phyloP scores from a whole-genome alignment of 2,888 invertebrate species.

The Thymelicus acteon region DNA sequence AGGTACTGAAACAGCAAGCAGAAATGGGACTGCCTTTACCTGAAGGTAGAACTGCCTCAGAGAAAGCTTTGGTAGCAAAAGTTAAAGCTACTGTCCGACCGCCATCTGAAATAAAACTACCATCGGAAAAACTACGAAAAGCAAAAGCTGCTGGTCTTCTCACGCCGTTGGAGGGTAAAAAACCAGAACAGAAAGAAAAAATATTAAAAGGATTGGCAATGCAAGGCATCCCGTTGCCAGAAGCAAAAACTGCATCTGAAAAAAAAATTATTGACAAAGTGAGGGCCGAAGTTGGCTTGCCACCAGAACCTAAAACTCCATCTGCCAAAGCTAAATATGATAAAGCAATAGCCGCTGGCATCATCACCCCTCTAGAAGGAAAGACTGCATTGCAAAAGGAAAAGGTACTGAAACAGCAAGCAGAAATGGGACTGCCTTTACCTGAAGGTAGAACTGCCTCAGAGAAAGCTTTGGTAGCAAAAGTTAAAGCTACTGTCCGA shows the following conservation, averaged over 20 bases:
- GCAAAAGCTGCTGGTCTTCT: constrained; percentile 49
- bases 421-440: constrained; percentile 47
- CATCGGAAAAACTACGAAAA: not conserved
- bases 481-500: not conserved
- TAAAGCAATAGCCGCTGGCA: constrained; percentile 47
- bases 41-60: constrained; percentile 42
- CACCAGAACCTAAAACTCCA: constrained; percentile 48
- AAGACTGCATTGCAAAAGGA: constrained; percentile 48
- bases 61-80: not conserved
- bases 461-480: constrained; percentile 49
- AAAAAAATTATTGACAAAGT: constrained; percentile 49
- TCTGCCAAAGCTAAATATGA: constrained; percentile 46
- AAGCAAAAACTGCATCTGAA: constrained; percentile 49
- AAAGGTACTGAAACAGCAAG: constrained; percentile 45
- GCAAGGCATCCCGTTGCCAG: constrained; percentile 49
- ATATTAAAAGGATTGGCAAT: constrained; percentile 48
- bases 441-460: constrained; percentile 52
- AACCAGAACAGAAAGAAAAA: constrained; percentile 48
- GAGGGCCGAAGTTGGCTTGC: constrained; percentile 49
- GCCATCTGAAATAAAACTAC: not conserved
- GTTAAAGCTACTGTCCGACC: constrained; percentile 8
- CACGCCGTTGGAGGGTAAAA: constrained; percentile 47
- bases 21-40: constrained; percentile 49
- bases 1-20: constrained; percentile 46
- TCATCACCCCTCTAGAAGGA: constrained; percentile 50